phyloP scores from a whole-genome alignment of 2,888 invertebrate species.

The Mythimna lalbum region DNA sequence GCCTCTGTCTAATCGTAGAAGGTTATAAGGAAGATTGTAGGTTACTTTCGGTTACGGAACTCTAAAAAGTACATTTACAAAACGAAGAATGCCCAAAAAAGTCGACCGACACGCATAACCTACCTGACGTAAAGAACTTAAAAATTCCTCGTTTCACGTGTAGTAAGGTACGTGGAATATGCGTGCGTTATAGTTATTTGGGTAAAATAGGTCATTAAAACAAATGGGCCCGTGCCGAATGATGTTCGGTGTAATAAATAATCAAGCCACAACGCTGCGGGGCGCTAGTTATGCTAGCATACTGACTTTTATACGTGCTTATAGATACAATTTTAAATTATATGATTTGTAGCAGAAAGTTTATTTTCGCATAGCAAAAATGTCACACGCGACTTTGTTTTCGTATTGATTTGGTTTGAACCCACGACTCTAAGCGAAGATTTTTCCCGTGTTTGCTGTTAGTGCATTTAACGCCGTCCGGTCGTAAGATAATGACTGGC shows the following conservation, averaged over 20 bases:
- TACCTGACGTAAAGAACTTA: conserved; percentile 36
- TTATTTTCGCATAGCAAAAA: not conserved
- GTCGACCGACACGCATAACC: conserved; percentile 15
- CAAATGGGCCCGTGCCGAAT: conserved; percentile 55
- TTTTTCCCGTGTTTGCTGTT: too few relatives aligned
- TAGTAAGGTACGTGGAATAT: conserved; percentile 46
- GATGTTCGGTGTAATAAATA: conserved; percentile 64
- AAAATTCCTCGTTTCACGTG: conserved; percentile 47
- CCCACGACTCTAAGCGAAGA: too few relatives aligned
- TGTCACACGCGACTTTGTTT: too few relatives aligned
- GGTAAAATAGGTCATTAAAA: conserved; percentile 62
- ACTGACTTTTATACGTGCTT: conserved; percentile 24
- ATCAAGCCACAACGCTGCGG: conserved; percentile 54
- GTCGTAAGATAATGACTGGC: too few relatives aligned
- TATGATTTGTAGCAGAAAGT: not conserved
- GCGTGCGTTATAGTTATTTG: conserved; percentile 65
- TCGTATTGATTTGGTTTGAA: too few relatives aligned
- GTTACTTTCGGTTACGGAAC: not conserved
- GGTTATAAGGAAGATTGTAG: too few relatives aligned
- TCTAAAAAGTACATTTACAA: not conserved
- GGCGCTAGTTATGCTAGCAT: conserved; percentile 42
- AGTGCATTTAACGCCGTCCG: too few relatives aligned
- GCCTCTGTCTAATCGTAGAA: too few relatives aligned
- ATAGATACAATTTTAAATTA: not conserved
- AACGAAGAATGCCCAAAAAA: conserved; percentile 28